Base-by-base conservation (phyloP, 2,113 vertebrate species). In the Trochalopteron elliotii region DNA sequence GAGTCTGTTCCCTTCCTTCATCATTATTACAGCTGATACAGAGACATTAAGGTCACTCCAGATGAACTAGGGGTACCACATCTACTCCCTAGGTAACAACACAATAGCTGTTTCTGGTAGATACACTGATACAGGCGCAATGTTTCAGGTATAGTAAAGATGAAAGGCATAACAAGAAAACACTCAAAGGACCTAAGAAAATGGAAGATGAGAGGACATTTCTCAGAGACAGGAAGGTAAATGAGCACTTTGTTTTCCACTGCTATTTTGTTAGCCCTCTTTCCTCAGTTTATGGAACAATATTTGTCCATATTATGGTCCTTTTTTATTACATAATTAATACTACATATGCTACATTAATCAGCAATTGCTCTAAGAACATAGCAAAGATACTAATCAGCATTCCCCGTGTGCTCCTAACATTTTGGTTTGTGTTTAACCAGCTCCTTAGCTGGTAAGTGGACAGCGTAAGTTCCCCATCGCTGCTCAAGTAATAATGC, bases 291-390 rank as follows among this genome's bases (percentile, higher is more conserved):
- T 65, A 83, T 70, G 24, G 39, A 90, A 81, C 30, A 90, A 63
- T 74, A 86, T 84, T 89, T 70, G 65, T 50, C 37, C 56, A 47
- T 37, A 67, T 69, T 59, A 94, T 59, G 44, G 30, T 78, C 42
- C 39, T 44, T 90, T 92, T 92, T 83, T 52, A 81, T 64, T 86
- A 74, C 14, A 78, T 37, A 81, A 89, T 94, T 94, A 89, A 94
- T 83, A 87, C 47, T 74, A 78, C 22, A 77, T 83, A 77, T 39
- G 69, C 47, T 92, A 63, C 33, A 53, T 90, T 94, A 93, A 69
- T 86, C 56, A 0, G 0, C 14, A 50, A 63, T 47, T 80, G 72
- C 55, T 64, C 35, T 40, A 92, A 60, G 37, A 88, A 59, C 42
- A 70, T 14, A 63, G 70, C 17, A 65, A 40, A 87, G 77, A 95